Percentiles rank a stretch among this genome's conserved stretches.
These are phyloP conservation scores for Anguilla rostrata DNA, from an alignment of 2,113 vertebrate genomes.

Conservation along the genomic window DNA sequence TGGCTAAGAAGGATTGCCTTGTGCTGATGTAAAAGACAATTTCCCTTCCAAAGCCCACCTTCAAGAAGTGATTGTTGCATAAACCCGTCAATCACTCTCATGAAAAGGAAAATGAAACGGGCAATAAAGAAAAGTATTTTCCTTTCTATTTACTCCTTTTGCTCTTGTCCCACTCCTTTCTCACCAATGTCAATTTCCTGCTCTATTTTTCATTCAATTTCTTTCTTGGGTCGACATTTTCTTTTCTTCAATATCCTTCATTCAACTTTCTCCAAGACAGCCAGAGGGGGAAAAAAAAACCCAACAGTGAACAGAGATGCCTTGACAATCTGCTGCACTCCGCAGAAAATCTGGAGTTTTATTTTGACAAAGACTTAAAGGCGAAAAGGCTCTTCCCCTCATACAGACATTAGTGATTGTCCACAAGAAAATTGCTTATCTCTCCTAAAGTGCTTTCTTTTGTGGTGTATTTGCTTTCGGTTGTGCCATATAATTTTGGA, in stretches of 20 bases:
- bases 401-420: neutral
- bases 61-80: neutral
- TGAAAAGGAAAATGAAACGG: neutral
- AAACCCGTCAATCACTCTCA: neutral
- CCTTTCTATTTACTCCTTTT: neutral
- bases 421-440: neutral
- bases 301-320: neutral
- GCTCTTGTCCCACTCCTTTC: neutral
- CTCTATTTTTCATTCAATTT: neutral
- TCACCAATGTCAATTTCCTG: neutral
- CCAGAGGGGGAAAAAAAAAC: neutral
- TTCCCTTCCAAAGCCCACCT: neutral
- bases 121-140: neutral
- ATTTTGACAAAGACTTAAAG: neutral
- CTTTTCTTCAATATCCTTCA: slow-evolving; percentile 4
- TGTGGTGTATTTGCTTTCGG: neutral
- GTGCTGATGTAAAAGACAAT: neutral
- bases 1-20: neutral
- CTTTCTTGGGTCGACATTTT: neutral
- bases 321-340: neutral
- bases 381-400: neutral
- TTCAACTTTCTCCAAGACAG: neutral
- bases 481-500: neutral
- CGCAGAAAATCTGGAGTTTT: neutral
- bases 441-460: neutral